Percentiles rank a stretch among this genome's conserved stretches.
phyloP scores from a whole-genome alignment of 2,797 vertebrate genomes.

The Neosilurus mollespiculum region DNA sequence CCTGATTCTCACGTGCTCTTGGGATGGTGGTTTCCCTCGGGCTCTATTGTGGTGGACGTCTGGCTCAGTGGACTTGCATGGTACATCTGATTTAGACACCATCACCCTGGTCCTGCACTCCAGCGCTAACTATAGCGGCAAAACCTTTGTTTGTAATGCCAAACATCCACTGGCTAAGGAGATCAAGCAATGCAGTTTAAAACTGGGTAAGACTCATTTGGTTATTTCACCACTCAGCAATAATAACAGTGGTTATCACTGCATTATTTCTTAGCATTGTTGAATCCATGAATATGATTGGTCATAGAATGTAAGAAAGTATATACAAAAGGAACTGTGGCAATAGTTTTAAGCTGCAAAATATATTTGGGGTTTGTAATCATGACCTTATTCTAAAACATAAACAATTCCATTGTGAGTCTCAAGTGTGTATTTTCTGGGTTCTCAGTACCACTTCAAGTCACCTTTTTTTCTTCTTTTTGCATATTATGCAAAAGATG shows the following conservation, averaged over 20 bases:
- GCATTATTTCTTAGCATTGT: not conserved
- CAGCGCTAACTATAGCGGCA: constrained; percentile 66
- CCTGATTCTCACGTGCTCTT: constrained; percentile 83
- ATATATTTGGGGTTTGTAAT: not conserved
- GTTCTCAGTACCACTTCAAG: not conserved
- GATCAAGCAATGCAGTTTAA: constrained; percentile 73
- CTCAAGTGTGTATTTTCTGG: not conserved
- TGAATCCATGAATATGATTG: not conserved
- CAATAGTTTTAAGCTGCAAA: not conserved
- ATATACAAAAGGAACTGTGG: not conserved
- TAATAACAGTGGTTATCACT: not conserved
- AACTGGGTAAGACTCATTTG: constrained; percentile 72
- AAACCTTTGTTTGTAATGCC: constrained; percentile 78
- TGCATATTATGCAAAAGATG: not conserved
- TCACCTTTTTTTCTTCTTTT: not conserved
- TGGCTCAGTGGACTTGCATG: constrained; percentile 57
- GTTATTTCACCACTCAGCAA: not conserved
- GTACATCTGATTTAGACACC: constrained; percentile 64
- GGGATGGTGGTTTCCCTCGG: constrained; percentile 81
- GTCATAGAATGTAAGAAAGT: not conserved
- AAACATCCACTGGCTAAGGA: constrained; percentile 75
- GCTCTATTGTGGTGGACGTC: constrained; percentile 79
- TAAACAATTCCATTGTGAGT: not conserved
- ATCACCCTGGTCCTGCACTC: constrained; percentile 76
- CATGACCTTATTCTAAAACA: not conserved